Base-by-base conservation (phyloP, 2,888 invertebrate species). In the Cylindroiulus punctatus region DNA sequence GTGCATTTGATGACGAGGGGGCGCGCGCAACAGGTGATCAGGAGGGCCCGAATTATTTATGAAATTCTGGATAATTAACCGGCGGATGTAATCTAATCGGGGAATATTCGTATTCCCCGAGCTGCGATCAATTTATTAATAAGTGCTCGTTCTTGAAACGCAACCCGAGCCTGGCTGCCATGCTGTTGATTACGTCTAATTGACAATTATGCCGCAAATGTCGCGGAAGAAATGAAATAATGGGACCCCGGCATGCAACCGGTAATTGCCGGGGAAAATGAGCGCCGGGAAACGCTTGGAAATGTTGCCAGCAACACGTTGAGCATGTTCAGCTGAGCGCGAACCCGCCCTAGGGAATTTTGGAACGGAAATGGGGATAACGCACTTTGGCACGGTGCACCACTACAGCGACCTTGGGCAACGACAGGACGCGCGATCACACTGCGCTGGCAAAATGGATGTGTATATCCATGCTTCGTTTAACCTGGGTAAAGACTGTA, bases 61-160 rank as follows among this genome's bases (percentile, higher is more conserved):
- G 26, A 65, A 65, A 65, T 65, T 65, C 65, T 26, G 65, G 22
- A 26, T 65, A 65, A 65, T 65, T 65, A 65, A 65, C 65, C 22
- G 65, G 26, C 65, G 65, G 8, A 65, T 26, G 26, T 65, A 65
- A 65, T 65, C 26, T 65, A 65, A 65, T 65, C 65, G 65, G 65
- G 65, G 65, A 65, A 65, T 65, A 65, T 26, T n/a, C 65, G 1
- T 65, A 65, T 65, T 65, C 65, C 65, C 65, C 65, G 26, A 26
- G 65, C 65, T 65, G 65, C 65, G 65, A 65, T 65, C 65, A 65
- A 65, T 65, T 65, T 65, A 65, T 65, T 65, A 65, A 65, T 65
- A 65, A 65, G 65, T 26, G 65, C 65, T 1, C 65, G 65, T 65
- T 65, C 65, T 65, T 65, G 65, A 65, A 65, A 65, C 65, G 4